Evolutionary conservation across 2,888 invertebrate genomes (phyloP).

Genomic region (Stenodera caucasica): DNA sequence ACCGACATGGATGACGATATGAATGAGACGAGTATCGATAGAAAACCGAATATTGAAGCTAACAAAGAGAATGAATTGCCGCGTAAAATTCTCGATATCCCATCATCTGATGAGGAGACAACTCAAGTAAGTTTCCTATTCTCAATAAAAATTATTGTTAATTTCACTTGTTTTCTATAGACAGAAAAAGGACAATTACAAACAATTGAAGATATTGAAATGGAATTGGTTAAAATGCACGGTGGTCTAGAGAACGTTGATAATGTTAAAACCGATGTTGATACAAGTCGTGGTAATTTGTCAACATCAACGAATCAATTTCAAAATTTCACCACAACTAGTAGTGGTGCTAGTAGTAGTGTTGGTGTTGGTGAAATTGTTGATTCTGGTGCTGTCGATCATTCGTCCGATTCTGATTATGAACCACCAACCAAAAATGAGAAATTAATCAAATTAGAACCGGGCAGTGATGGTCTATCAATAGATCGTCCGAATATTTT

Average conservation of each 20-base stretch:
- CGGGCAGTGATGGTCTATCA: conserved; percentile 17
- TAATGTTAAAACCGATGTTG: conserved; percentile 22
- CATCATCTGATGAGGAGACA: conserved; percentile 52
- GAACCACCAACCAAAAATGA: conserved; percentile 38
- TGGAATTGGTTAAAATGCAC: conserved; percentile 51
- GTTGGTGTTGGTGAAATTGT: conserved; percentile 36
- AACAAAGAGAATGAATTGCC: conserved; percentile 43
- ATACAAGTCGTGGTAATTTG: not conserved
- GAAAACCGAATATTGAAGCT: conserved; percentile 29
- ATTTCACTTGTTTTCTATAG: not conserved
- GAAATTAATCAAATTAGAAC: conserved; percentile 41
- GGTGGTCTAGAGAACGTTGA: conserved; percentile 32
- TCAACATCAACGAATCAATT: conserved; percentile 15
- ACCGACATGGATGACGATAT: conserved; percentile 37
- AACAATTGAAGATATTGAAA: conserved; percentile 52
- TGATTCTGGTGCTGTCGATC: conserved; percentile 48
- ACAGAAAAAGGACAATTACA: conserved; percentile 31
- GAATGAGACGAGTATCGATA: conserved; percentile 29
- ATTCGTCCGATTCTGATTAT: conserved; percentile 50
- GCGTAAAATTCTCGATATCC: conserved; percentile 52
- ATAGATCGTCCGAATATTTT: conserved; percentile 47
- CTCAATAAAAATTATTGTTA: not conserved
- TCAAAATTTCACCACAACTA: conserved; percentile 31
- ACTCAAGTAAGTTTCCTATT: not conserved
- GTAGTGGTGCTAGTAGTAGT: conserved; percentile 31